Percentiles rank a stretch among this genome's conserved stretches.
phyloP scores from a whole-genome alignment of 2,113 vertebrate genomes.

The Rhinolophus ferrumequinum region DNA sequence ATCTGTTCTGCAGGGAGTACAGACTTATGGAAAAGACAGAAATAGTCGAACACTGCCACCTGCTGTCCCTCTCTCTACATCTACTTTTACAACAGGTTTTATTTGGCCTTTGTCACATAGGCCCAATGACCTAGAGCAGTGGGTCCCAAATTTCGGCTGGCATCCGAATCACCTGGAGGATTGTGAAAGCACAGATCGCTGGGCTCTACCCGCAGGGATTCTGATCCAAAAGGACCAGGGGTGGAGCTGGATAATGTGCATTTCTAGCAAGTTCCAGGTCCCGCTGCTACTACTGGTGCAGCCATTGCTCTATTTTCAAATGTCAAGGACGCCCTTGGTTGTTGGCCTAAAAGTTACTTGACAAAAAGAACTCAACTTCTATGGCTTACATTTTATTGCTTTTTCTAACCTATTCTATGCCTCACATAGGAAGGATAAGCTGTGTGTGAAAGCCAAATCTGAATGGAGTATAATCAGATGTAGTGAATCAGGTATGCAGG shows the following conservation, averaged over 20 bases:
- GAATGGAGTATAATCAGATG: background rate
- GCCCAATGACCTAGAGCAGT: accelerated
- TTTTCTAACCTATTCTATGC: background rate
- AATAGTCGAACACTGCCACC: conserved; percentile 78
- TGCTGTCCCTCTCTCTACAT: conserved; percentile 54
- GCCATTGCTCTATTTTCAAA: background rate
- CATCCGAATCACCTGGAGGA: background rate
- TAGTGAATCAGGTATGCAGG: background rate
- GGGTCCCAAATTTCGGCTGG: background rate
- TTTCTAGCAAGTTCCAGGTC: background rate
- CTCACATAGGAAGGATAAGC: background rate
- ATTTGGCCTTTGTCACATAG: background rate
- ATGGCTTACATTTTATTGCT: background rate
- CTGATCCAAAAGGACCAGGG: background rate
- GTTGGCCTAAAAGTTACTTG: background rate
- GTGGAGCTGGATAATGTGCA: background rate
- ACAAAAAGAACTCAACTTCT: background rate
- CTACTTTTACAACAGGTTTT: background rate
- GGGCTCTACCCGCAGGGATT: accelerated
- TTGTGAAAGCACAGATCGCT: background rate
- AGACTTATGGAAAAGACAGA: background rate
- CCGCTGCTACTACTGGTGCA: background rate
- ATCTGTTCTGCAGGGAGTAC: background rate
- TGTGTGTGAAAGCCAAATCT: background rate
- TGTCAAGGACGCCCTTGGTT: background rate